Base-by-base conservation (phyloP, 1,140 invertebrate genomes). In the Bombus fervidus region DNA sequence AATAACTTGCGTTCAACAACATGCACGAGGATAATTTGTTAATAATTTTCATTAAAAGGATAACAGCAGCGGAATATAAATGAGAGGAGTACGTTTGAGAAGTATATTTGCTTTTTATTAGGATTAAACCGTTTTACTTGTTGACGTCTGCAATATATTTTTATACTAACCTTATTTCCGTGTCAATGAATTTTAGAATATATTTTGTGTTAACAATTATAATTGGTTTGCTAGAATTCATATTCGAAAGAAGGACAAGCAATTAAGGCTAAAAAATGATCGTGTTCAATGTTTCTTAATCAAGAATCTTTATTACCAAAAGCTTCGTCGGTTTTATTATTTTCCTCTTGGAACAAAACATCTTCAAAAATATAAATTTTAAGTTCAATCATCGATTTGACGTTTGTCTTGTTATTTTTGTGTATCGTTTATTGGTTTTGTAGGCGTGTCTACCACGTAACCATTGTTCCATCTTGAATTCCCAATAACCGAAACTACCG, bases 361-460 rank as follows among this genome's bases (percentile, higher is more conserved):
- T 62, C 28, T 62, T 28, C 59, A 62, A 12, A 62, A n/a, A n/a
- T 13, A n/a, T 62, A 28, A 39, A 25, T 39, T 79, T 87, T 86
- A 22, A 62, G 84, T 74, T 64, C 37, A 89, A 84, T 87, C 84
- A 87, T 47, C 71, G 10, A 34, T 39, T 31, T 6, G 68, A 76
- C 80, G 86, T 90, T 90, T 53, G 47, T 53, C 47, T 53, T 53
- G 47, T 53, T 53, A 53, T 22, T 18, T 53, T 53, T 53, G 18
- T 86, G 83, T 87, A 64, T 80, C 59, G 77, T 71, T 82, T 85
- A 86, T 73, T 66, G 78, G 37, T 71, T 71, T 71, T n/a, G n/a
- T 66, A 59, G 83, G 83, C 79, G 89, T 72, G 37, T 41, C 37
- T 89, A 59, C 3, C 76, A 34, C 13, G 22, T 37, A n/a, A 73